phyloP scores from a whole-genome alignment of 2,797 vertebrate species.

The Furcifer pardalis region DNA sequence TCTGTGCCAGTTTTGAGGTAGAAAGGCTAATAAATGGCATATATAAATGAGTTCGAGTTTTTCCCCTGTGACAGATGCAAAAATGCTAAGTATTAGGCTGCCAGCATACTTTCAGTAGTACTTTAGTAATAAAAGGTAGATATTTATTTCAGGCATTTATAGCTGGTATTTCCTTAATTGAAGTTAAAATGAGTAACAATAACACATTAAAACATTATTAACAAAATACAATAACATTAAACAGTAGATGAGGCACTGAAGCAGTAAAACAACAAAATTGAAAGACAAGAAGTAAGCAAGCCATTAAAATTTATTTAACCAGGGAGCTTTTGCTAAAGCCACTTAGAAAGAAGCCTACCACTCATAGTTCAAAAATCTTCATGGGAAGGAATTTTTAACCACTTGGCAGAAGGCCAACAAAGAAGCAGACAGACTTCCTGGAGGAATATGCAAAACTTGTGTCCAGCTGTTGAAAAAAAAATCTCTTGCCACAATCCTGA shows the following conservation, averaged over 20 bases:
- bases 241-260: neutral
- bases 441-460: neutral
- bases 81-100: neutral
- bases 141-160: neutral
- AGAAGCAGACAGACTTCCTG: neutral
- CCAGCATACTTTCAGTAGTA: neutral
- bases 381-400: neutral
- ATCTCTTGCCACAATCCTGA: neutral
- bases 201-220: neutral
- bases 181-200: neutral
- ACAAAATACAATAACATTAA: neutral
- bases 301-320: neutral
- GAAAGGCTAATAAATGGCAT: neutral
- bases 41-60: neutral
- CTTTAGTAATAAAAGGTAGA: neutral
- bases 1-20: too few relatives aligned
- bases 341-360: neutral
- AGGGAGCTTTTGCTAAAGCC: neutral
- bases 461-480: neutral
- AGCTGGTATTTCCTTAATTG: neutral
- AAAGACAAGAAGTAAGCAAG: neutral
- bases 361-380: neutral
- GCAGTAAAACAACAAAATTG: neutral
- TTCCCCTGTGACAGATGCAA: neutral
- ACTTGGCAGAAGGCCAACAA: neutral